Evolutionary conservation across 1,140 invertebrate genomes (phyloP), one percentile per base, ranked within the genome.

Genomic region (Pentalonia nigronervosa): DNA sequence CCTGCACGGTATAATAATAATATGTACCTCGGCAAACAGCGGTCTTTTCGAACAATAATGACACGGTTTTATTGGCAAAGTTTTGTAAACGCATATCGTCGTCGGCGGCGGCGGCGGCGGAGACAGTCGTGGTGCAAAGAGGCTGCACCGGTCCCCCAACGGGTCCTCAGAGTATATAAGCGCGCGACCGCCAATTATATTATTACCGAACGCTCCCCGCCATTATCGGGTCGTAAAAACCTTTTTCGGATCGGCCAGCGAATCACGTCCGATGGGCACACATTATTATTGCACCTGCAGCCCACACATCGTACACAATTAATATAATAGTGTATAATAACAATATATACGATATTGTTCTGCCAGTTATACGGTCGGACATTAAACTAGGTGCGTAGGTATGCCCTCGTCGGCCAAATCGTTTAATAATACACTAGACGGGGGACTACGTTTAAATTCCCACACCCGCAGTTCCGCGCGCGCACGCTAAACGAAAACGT

Each of bases 31-130:
- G n/a, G 76, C n/a, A 17, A 11, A 7, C n/a, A 50, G 41, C 25
- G 17, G 86, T 87, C 47, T 47, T 87, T 87, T 14, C 8, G 14
- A 30, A n/a, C 30, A 9, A 76, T 34, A 87, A 90, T 30, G 89
- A 90, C 89, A 41, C 56, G 50, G 34, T 45, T 53, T 90, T 90
- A 90, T 90, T 60, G 89, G 89, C 36, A 90, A 90, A 90, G 89
- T 90, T 90, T 90, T n/a, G 89, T 7, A 41, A 60, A 60, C 48
- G 7, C 89, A 30, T 47, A 21, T 7, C 41, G 41, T 41, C 41
- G 41, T 4, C 1, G 41, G 4, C 41, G 41, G 41, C 41, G 2
- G 41, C 41, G 41, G 41, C 41, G 41, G 41, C 1, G 41, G 4
- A 1, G 41, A 4, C 41, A 41, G 30, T 6, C 17, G 53, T 23